phyloP scores from a whole-genome alignment of 2,888 invertebrate genomes.

The Sussaba pulchella region DNA sequence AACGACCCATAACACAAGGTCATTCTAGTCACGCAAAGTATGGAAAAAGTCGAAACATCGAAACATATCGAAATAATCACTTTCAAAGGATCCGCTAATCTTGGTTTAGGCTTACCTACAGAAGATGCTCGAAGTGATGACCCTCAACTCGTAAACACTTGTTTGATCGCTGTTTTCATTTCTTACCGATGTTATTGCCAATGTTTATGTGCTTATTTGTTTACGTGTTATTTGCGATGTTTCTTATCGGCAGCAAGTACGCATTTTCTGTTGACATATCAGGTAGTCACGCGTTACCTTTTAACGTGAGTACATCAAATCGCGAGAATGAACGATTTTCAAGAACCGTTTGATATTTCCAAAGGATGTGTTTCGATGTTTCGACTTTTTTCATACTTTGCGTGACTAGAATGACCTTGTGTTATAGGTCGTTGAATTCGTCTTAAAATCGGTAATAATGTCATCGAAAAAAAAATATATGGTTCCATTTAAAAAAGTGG shows the following conservation, averaged over 20 bases:
- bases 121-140: too few relatives aligned
- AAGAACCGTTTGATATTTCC: conserved; percentile 44
- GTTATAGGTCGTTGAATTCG: conserved; percentile 32
- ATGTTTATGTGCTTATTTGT: too few relatives aligned
- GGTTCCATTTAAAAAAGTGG: background rate
- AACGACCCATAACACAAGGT: conserved; percentile 31
- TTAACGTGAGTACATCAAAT: conserved; percentile 22
- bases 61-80: conserved; percentile 23
- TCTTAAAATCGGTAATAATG: conserved; percentile 32
- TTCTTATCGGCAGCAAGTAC: too few relatives aligned
- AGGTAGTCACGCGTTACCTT: background rate
- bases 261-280: too few relatives aligned
- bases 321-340: conserved; percentile 47
- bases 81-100: background rate
- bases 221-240: too few relatives aligned
- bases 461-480: conserved; percentile 17
- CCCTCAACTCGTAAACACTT: too few relatives aligned
- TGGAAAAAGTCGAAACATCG: conserved; percentile 43
- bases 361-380: too few relatives aligned
- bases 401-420: conserved; percentile 48
- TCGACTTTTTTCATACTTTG: too few relatives aligned
- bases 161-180: too few relatives aligned
- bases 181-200: too few relatives aligned
- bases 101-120: background rate
- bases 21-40: conserved; percentile 46